phyloP scores from a whole-genome alignment of 2,888 invertebrate genomes.

The Drosophila buzzatii region DNA sequence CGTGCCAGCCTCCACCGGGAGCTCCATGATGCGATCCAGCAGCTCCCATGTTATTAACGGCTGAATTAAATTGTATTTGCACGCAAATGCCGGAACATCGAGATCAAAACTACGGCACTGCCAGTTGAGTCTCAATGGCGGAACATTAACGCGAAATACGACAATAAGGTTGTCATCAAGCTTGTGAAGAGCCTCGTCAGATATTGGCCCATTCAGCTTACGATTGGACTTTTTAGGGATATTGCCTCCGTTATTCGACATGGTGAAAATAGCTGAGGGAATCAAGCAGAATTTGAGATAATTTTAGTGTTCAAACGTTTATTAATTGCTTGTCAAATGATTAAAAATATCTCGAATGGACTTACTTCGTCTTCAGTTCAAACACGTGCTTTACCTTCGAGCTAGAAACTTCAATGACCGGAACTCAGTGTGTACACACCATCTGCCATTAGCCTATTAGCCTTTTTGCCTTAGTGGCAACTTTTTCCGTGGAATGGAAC shows the following conservation, averaged over 20 bases:
- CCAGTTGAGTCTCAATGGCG: conserved; percentile 23
- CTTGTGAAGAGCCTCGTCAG: background rate
- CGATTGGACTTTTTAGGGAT: background rate
- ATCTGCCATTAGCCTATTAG: background rate
- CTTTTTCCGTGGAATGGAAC: background rate
- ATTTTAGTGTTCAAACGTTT: no score
- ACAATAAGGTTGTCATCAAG: conserved; percentile 20
- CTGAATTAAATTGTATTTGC: conserved; percentile 21
- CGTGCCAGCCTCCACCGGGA: conserved; percentile 5
- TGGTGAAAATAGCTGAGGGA: conserved; percentile 16
- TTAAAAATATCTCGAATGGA: no score
- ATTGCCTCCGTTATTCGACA: conserved; percentile 2
- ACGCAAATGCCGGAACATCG: background rate
- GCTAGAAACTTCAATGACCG: background rate
- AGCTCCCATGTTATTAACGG: conserved; percentile 29
- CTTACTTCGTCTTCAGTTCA: background rate
- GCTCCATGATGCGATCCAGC: conserved; percentile 27
- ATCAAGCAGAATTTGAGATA: background rate
- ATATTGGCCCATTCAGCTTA: no score
- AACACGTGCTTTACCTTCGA: background rate
- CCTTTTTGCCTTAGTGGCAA: conserved; percentile 4
- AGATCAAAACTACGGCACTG: conserved; percentile 19
- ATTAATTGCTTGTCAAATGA: background rate
- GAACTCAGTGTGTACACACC: background rate
- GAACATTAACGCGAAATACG: conserved; percentile 11